Base-by-base conservation (phyloP, 2,888 invertebrate species). In the Amiota minor region DNA sequence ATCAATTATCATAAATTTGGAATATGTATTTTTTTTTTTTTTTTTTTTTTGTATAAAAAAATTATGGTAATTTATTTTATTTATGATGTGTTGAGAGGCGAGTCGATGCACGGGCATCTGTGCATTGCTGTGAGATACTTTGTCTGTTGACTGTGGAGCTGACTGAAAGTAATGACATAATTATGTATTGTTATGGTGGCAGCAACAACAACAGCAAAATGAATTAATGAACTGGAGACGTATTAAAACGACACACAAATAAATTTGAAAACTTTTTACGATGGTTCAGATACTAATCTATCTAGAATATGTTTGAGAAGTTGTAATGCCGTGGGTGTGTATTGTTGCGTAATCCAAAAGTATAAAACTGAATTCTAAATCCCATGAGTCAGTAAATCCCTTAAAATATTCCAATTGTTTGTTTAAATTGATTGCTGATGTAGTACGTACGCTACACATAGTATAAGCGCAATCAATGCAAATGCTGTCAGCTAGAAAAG, bases 201-300 rank as follows among this genome's bases (percentile, higher is more conserved):
- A n/a, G 49, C 35, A 35, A 45, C 12, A 62, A 62, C 12, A 35
- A 20, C 23, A 23, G 70, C 9, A 49, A 14, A 59, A 47, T 9
- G 65, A 20, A 55, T 72, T 65, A 72, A 72, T 72, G 65, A 72
- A 46, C 65, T 65, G 65, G 35, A 56, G 65, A 65, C 65, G 46
- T 65, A 65, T 65, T 65, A 72, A 65, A 65, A 20, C 14, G 64
- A 8, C 55, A 72, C 47, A 62, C 65, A 72, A 65, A 72, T 71
- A 55, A 72, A 56, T 65, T 65, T 47, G 56, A 56, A 47, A 64
- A 35, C 2, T 16, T 50, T 62, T 71, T 16, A 50, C 35, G 49
- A 69, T 20, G 69, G 50, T 18, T 62, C 45, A 50, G 50, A 18
- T 50, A 53, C 47, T 18, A 46, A 59, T 18, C 16, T 20, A n/a